phyloP scores from a whole-genome alignment of 2,888 invertebrate genomes.

The Polylopha cassiicola region DNA sequence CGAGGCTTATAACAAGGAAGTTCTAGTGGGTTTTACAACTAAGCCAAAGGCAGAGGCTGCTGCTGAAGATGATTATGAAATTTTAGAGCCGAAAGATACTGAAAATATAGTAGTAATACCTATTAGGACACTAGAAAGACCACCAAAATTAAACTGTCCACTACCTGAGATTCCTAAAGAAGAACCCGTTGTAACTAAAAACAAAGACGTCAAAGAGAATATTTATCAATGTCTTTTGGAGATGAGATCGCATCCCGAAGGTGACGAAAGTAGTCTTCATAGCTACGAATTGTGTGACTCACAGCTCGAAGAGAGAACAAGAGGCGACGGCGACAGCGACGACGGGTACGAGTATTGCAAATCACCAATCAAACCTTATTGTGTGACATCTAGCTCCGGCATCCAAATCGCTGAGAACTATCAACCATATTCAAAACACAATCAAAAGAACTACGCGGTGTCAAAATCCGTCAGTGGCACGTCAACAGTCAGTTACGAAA shows the following conservation, averaged over 20 bases:
- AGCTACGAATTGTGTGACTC: slow-evolving; percentile 73
- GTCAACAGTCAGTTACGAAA: slow-evolving; percentile 67
- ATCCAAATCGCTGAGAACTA: slow-evolving; percentile 76
- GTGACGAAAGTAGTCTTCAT: slow-evolving; percentile 69
- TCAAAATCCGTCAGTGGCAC: slow-evolving; percentile 68
- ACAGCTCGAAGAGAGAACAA: slow-evolving; percentile 61
- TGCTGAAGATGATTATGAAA: slow-evolving; percentile 68
- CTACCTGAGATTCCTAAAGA: slow-evolving; percentile 69
- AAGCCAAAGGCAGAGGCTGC: slow-evolving; percentile 44
- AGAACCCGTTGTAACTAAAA: slow-evolving; percentile 27
- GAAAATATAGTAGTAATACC: slow-evolving; percentile 57
- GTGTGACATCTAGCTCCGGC: slow-evolving; percentile 59
- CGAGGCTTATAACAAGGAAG: slow-evolving; percentile 67
- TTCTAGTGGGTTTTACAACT: slow-evolving; percentile 54
- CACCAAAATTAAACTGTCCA: slow-evolving; percentile 68
- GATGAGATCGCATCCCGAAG: slow-evolving; percentile 70
- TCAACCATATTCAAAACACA: slow-evolving; percentile 49
- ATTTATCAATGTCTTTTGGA: slow-evolving; percentile 69
- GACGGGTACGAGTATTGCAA: slow-evolving; percentile 74
- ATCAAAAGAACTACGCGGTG: slow-evolving; percentile 56
- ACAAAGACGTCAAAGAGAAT: slow-evolving; percentile 43
- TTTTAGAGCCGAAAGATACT: slow-evolving; percentile 55
- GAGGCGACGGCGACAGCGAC: slow-evolving; percentile 69
- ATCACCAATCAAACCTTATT: slow-evolving; percentile 64
- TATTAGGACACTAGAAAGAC: slow-evolving; percentile 48